These are phyloP conservation scores for Dissostichus mawsoni DNA, from an alignment of 2,113 vertebrate species.

Conservation along the genomic window DNA sequence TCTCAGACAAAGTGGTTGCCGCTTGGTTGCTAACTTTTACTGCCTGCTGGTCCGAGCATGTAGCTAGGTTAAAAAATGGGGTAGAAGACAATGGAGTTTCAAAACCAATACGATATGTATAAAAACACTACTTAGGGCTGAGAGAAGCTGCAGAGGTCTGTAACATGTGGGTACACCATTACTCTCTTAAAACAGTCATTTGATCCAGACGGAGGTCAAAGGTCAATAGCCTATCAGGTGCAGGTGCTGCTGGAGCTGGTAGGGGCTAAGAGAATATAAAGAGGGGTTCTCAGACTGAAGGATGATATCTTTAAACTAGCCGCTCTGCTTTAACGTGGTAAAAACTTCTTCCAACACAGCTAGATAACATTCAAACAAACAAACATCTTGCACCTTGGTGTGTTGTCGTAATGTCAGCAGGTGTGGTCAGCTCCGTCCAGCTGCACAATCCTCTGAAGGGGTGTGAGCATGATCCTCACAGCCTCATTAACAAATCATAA, in stretches of 20 bases:
- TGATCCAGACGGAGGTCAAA: not conserved
- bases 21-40: too few species aligned
- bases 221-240: not conserved
- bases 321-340: not conserved
- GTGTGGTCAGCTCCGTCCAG: conserved; percentile 63
- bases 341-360: not conserved
- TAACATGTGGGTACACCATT: not conserved
- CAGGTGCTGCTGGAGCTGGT: not conserved
- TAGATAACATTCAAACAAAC: conserved; percentile 46
- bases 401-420: conserved; percentile 56
- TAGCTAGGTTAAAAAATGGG: not conserved
- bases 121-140: not conserved
- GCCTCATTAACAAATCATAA: conserved; percentile 71
- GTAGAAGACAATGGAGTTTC: not conserved
- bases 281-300: not conserved
- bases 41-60: too few species aligned
- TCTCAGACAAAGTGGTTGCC: too few species aligned
- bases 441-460: conserved; percentile 40
- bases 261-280: not conserved
- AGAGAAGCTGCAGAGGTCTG: not conserved
- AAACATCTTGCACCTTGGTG: conserved; percentile 3
- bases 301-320: not conserved
- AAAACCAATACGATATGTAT: too few species aligned
- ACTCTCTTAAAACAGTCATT: not conserved
- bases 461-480: conserved; percentile 62